Base-by-base conservation (phyloP, 2,113 vertebrate species). In the Tricholaema leucomelas region DNA sequence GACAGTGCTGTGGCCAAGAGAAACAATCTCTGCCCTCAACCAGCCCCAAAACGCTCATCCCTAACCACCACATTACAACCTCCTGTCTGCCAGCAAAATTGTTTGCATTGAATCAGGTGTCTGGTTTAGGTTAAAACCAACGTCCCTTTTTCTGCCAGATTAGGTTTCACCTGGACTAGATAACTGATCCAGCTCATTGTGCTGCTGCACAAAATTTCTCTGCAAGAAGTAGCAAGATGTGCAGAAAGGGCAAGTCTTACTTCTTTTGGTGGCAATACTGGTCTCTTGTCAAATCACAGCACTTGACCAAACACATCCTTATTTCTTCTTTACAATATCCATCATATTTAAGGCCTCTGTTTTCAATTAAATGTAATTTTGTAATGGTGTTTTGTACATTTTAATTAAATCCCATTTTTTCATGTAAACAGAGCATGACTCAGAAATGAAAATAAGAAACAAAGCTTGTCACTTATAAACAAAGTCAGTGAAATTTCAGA, bases 361-460 rank as follows among this genome's bases (percentile, higher is more conserved):
- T 48, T 31, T 72, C 72, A 82, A 83, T 89, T 93, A 85, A 74
- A 82, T 71, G 36, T 60, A 89, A 91, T 93, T 85, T 89, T 89
- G 8, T 36, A 85, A 66, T 38, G 55, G 16, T 50, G 31, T 70
- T 89, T 71, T 8, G 3, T 42, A 48, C 25, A 36, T 82, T 80
- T 92, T 87, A 89, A 92, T 92, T 89, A 81, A 85, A 92, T 66
- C 40, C 0, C 5, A 0, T 70, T 93, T 91, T 91, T 91, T 87
- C 25, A 67, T 64, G 79, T 56, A 94, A 91, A 73, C 46, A 82
- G 5, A 77, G 21, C 31, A 56, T 77, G 91, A 93, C 52, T 92
- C 81, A 93, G 56, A 89, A 93, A 84, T 18, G 5, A 88, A 78
- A 93, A 89, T 42, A 73, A 56, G 31, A 18, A 80, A 19, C 28